Evolutionary conservation across 2,888 invertebrate genomes (phyloP), one percentile per base, ranked within the genome.

Genomic region (Xanthorhoe spadicearia): DNA sequence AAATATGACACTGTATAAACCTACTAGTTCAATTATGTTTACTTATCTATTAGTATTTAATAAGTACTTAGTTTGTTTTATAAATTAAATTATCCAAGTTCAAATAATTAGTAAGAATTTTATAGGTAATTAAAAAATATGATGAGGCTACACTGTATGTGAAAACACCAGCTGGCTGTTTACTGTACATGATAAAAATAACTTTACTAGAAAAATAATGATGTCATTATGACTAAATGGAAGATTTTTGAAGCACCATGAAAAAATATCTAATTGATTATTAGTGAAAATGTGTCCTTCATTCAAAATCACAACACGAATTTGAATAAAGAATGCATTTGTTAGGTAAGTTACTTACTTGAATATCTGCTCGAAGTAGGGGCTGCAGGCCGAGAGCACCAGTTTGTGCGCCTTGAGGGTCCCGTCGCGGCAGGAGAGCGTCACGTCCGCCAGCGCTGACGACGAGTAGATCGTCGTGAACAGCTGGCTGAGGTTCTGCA

Each of bases 361-460:
- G 90, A 96, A 95, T 76, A 96, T 95, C 75, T 95, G 94, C 83
- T 96, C 95, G 87, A 96, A 96, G 84, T 96, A 96, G 59, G 96
- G 95, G 80, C 96, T 96, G 89, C 95, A 96, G 60, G 96, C 96
- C 53, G 96, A 96, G 70, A 96, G 92, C 73, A 96, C 95, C 74
- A 96, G 93, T 83, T 96, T 95, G 85, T 96, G 96, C 51, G 95
- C 95, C 81, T 95, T 94, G 77, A 96, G 91, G 82, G 95, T 94
- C 48, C 96, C 96, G 85, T 95, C 96, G 79, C 95, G 95, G 87
- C 96, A 96, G 78, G 95, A 95, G 78, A 96, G 92, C 73, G 95
- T 96, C 73, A 96, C 95, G 83, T 96, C 96, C 43, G 95, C 95
- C 69, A 96, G 92, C 77, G 94, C 94, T 77, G 95, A 95, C 82